A percentile compares a stretch with the other conserved stretches of the same genome.
Conservation (phyloP, 2,113 vertebrate genomes). For the Pongo abelii region DNA sequence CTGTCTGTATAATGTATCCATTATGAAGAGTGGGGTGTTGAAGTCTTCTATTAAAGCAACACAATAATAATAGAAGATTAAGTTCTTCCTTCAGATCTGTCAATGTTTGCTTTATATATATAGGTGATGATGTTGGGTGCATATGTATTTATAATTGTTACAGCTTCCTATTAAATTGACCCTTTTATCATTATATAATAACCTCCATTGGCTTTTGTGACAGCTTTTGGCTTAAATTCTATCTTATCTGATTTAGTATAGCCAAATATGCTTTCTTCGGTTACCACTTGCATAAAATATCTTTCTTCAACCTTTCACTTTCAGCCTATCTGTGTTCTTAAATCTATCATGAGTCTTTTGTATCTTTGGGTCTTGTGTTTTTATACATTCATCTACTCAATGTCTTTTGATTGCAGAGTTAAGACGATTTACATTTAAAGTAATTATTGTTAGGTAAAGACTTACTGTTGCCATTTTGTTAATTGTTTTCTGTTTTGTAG, state of each 20-base stretch:
- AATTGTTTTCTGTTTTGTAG: neutral
- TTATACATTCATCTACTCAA: neutral
- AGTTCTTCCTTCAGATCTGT: neutral
- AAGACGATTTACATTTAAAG: neutral
- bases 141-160: neutral
- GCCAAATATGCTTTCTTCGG: neutral
- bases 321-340: neutral
- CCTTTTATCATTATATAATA: neutral
- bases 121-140: neutral
- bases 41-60: neutral
- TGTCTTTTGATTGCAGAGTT: neutral
- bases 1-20: neutral
- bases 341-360: neutral
- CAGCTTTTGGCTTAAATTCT: neutral
- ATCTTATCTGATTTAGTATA: neutral
- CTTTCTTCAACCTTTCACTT: neutral
- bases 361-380: neutral
- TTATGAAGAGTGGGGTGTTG: neutral
- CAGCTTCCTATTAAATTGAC: neutral
- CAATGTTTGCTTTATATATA: neutral
- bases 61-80: too few species aligned
- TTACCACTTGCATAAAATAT: neutral
- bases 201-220: neutral
- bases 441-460: neutral
- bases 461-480: neutral